Evolutionary conservation across 2,888 invertebrate genomes (phyloP).

Genomic region (Ernsta delagoae): DNA sequence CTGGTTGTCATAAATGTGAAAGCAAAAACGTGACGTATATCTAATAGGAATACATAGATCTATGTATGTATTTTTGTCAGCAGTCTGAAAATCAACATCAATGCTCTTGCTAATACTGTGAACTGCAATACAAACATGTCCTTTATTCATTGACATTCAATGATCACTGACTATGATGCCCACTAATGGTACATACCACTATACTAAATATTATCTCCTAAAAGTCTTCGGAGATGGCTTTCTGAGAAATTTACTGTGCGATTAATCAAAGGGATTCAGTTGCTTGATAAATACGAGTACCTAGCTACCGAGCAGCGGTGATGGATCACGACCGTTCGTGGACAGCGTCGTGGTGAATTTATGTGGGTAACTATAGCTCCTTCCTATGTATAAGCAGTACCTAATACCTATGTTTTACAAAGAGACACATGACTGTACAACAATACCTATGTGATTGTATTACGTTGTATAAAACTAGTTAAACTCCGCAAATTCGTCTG

Average conservation of each 20-base stretch:
- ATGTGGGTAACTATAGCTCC: conserved; percentile 1
- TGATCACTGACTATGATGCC: background rate
- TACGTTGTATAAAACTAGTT: too few relatives aligned
- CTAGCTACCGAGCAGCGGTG: background rate
- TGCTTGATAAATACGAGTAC: background rate
- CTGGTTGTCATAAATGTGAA: too few relatives aligned
- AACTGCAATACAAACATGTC: too few relatives aligned
- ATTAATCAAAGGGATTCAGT: background rate
- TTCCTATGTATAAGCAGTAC: background rate
- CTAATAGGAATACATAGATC: too few relatives aligned
- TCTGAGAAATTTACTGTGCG: background rate
- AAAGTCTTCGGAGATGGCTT: conserved; percentile 1
- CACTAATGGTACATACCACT: background rate
- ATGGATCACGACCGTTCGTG: background rate
- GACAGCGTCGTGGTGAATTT: background rate
- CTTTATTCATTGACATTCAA: background rate
- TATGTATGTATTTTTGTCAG: too few relatives aligned
- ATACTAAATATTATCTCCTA: background rate
- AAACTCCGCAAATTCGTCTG: too few relatives aligned
- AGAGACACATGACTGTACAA: too few relatives aligned
- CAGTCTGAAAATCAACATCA: too few relatives aligned
- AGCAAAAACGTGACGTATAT: too few relatives aligned
- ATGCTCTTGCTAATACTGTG: too few relatives aligned
- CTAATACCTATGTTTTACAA: too few relatives aligned
- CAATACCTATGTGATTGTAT: too few relatives aligned